These are phyloP conservation scores for Pecten maximus DNA, from an alignment of 2,888 invertebrate genomes.

Conservation along the genomic window DNA sequence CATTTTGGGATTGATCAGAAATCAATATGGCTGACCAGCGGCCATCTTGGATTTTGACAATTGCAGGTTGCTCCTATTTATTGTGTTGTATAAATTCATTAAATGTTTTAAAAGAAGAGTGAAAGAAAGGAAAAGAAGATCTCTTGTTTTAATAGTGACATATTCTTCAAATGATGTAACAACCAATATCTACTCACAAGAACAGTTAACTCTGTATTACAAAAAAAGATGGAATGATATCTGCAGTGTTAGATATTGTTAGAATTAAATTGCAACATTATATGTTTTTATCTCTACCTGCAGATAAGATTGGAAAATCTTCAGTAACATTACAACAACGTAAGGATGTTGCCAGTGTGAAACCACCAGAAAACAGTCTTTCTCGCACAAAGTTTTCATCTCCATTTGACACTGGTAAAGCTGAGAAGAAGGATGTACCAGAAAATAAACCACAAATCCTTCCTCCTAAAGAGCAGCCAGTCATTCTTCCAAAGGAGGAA, in stretches of 20 bases:
- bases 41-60: no score
- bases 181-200: no score
- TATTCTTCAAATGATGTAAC: no score
- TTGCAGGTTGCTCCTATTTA: no score
- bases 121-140: no score
- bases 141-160: no score
- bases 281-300: background rate
- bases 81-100: no score
- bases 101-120: no score
- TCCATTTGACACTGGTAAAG: background rate
- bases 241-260: background rate
- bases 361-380: background rate
- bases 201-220: no score
- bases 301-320: conserved; percentile 8
- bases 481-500: background rate
- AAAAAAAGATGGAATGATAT: no score
- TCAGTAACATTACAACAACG: background rate
- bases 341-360: conserved; percentile 23
- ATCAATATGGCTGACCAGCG: no score
- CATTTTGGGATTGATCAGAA: no score
- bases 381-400: conserved; percentile 4
- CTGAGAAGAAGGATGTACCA: background rate
- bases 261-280: background rate
- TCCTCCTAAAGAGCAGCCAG: background rate
- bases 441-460: background rate